Evolutionary conservation across 2,113 vertebrate genomes (phyloP).

Genomic region (Paradisaea rubra): DNA sequence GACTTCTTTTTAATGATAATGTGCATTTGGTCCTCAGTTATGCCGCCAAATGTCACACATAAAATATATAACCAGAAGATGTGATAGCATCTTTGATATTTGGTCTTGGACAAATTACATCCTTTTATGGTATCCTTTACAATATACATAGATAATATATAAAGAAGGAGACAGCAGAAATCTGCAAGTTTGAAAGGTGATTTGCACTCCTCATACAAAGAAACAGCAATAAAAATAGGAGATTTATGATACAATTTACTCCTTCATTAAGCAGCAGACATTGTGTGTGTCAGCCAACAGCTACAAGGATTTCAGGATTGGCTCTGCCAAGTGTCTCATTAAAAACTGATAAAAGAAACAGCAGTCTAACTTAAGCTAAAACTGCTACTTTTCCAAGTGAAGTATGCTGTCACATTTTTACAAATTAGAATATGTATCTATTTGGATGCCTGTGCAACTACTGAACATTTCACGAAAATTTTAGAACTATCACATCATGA

Average conservation of each 20-base stretch:
- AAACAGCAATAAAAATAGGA: constrained; percentile 4
- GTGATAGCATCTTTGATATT: neutral
- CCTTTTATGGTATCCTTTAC: neutral
- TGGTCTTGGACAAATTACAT: neutral
- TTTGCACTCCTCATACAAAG: neutral
- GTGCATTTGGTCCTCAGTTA: neutral
- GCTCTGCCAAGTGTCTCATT: neutral
- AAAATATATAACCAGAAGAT: neutral
- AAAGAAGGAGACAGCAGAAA: neutral
- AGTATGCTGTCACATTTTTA: neutral
- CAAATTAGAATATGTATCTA: neutral
- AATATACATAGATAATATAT: neutral
- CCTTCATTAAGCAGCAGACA: constrained; percentile 36
- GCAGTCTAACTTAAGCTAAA: neutral
- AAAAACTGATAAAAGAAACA: constrained; percentile 41
- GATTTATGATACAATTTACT: constrained; percentile 42
- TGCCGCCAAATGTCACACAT: neutral
- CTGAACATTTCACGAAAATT: neutral
- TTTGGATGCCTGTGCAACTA: neutral
- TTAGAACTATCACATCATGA: neutral
- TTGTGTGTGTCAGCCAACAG: neutral
- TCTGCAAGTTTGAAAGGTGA: neutral
- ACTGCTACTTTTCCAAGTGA: neutral
- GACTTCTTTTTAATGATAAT: neutral
- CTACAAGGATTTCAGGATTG: neutral